A percentile compares a stretch with the other conserved stretches of the same genome.
phyloP scores from a whole-genome alignment of 2,797 vertebrate genomes.

The Myotis planiceps region DNA sequence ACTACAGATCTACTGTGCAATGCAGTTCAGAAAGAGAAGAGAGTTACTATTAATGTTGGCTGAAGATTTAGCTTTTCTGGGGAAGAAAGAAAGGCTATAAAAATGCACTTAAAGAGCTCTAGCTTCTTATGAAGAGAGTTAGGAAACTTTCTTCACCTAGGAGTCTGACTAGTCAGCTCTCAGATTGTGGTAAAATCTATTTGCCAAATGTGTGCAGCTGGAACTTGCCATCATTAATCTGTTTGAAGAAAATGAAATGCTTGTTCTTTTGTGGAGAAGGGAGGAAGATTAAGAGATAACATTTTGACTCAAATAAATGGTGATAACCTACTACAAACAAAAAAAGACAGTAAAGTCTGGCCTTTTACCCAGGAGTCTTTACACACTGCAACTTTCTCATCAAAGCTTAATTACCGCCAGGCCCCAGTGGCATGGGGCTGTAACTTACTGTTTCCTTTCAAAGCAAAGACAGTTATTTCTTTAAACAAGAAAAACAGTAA shows the following conservation, averaged over 20 bases:
- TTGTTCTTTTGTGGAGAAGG: constrained; percentile 52
- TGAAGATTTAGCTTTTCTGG: constrained; percentile 52
- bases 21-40: constrained; percentile 31
- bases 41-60: constrained; percentile 34
- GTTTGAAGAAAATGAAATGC: constrained; percentile 78
- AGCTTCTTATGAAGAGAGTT: neutral
- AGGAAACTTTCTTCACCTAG: constrained; percentile 42
- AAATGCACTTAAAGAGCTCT: neutral
- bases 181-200: constrained; percentile 49
- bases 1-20: neutral
- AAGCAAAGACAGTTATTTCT: neutral
- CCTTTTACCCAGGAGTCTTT: neutral
- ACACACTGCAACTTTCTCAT: constrained; percentile 10
- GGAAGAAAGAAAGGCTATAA: constrained; percentile 59
- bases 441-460: neutral
- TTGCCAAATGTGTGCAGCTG: constrained; percentile 70
- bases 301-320: constrained; percentile 77
- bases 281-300: constrained; percentile 69
- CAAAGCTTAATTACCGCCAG: neutral
- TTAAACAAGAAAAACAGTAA: constrained; percentile 22
- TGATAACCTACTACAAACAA: constrained; percentile 66
- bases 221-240: constrained; percentile 72
- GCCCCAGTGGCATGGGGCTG: neutral
- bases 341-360: neutral
- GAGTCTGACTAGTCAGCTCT: constrained; percentile 36